Evolutionary conservation across 2,113 vertebrate species (phyloP), one percentile per base, ranked within the genome.

Genomic region (Aix galericulata): DNA sequence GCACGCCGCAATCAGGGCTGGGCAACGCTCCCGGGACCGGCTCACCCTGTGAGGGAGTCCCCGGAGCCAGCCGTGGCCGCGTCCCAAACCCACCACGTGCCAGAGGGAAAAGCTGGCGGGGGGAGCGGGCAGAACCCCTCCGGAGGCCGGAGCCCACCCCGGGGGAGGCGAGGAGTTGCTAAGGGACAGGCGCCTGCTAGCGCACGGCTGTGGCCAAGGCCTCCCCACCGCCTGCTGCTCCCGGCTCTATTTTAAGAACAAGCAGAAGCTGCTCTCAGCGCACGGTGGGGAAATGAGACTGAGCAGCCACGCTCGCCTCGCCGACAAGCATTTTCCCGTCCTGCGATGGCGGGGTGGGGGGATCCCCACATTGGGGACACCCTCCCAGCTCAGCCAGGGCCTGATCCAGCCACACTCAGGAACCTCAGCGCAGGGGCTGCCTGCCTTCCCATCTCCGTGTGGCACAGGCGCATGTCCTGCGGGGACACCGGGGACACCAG

Each of bases 381-480:
- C 16, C 32, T 17, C 44, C 27, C 9, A 8, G 7, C 12, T 12
- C 56, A 44, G 44, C 26, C 75, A 63, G 31, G 7, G 62, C 29
- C 8, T 6, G 38, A 31, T 9, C 18, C 67, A 42, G 79, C 40
- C 55, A 15, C 2, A 0, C 15, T 11, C 2, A 1, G 64, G 50
- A 36, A 83, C 68, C 25, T 2, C 7, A 16, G 68, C 23, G 32
- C 77, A 25, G 38, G 23, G 56, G 11, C 4, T 4, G 0, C 31
- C 12, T 18, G 76, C 8, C 36, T 34, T 22, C 86, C 67, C 9
- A 17, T 0, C 6, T 20, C 25, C 1, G 8, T 18, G 63, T 40
- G 29, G 27, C 2, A 8, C 52, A 46, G 69, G 20, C 66, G 72
- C 18, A 1, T 0, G 0, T 46, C 1, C 56, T 2, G 0, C 6